Evolutionary conservation across 2,888 invertebrate species (phyloP).

Genomic region (Andrena trimmerana): DNA sequence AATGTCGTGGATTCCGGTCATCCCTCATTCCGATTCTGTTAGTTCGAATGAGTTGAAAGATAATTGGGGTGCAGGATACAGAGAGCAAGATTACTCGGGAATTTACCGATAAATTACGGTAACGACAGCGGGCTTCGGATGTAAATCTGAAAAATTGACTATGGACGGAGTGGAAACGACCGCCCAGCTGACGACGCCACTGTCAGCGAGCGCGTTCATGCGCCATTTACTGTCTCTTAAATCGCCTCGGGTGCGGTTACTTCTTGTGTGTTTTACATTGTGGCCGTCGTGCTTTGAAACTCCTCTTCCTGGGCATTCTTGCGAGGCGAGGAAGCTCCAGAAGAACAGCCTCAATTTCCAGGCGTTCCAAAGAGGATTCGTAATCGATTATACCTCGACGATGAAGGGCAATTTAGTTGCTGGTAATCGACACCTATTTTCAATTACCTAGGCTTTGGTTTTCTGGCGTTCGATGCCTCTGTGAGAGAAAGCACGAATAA

Average conservation of each 20-base stretch:
- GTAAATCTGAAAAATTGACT: conserved; percentile 27
- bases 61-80: conserved; percentile 12
- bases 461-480: no score
- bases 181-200: conserved; percentile 28
- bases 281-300: conserved; percentile 1
- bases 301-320: conserved; percentile 26
- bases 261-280: conserved; percentile 49
- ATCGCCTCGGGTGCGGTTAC: conserved; percentile 53
- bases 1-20: background rate
- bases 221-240: conserved; percentile 54
- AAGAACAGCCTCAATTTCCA: background rate
- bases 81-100: background rate
- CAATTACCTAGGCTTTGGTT: no score
- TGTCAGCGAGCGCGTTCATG: conserved; percentile 51
- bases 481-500: no score
- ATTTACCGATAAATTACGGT: background rate
- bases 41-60: conserved; percentile 28
- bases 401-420: background rate
- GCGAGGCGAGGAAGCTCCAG: background rate
- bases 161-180: conserved; percentile 8
- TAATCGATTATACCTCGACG: background rate
- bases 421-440: no score
- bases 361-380: background rate
- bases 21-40: conserved; percentile 26
- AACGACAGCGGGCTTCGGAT: conserved; percentile 20